Percentiles rank a stretch among this genome's conserved stretches.
These are phyloP conservation scores for Caenorhabditis sp. DNA, from an alignment of 2,888 invertebrate genomes.

Conservation along the genomic window DNA sequence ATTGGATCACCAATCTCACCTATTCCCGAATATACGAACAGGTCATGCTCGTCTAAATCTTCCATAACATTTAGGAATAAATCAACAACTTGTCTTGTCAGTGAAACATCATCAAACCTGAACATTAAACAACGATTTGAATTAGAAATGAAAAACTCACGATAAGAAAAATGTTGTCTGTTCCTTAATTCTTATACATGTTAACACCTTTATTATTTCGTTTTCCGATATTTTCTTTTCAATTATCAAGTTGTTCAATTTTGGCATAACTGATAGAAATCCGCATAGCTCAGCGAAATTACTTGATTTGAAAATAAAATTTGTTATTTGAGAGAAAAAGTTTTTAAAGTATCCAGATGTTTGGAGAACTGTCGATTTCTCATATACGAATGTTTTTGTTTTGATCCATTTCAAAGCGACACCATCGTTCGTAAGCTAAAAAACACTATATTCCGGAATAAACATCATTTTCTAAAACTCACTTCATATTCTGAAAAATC, in stretches of 20 bases:
- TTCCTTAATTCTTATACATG: neutral
- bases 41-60: neutral
- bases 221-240: neutral
- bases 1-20: neutral
- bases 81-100: neutral
- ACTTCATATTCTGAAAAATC: neutral
- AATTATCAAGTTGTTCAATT: neutral
- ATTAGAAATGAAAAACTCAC: neutral
- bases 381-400: neutral
- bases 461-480: no score
- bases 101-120: neutral
- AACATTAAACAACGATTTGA: neutral
- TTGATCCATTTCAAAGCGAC: neutral
- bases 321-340: neutral
- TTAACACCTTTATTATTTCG: neutral
- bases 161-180: neutral
- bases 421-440: neutral
- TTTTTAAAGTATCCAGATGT: neutral
- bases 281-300: neutral
- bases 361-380: neutral
- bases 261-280: neutral
- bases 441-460: no score
- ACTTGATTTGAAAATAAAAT: neutral
- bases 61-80: neutral
- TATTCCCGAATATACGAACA: neutral